A percentile compares a stretch with the other conserved stretches of the same genome.
Evolutionary conservation across 1,140 invertebrate species (phyloP).

Genomic region (Drosophila pandora): DNA sequence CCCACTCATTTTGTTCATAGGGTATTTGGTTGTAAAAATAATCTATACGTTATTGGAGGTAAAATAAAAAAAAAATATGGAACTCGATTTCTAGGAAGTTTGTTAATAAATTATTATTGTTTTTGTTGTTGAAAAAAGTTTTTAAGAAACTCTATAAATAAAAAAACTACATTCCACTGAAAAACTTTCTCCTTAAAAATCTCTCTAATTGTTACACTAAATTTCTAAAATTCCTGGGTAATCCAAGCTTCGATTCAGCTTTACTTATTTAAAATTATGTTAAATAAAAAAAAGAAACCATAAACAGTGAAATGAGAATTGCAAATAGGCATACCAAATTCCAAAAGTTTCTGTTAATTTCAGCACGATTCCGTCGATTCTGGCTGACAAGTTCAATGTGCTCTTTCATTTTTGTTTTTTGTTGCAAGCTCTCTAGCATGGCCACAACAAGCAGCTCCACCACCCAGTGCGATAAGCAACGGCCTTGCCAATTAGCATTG

Average conservation of each 20-base stretch:
- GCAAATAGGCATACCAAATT: constrained; percentile 11
- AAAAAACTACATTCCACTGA: no score
- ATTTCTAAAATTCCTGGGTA: background rate
- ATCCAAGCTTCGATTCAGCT: background rate
- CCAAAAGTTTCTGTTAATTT: constrained; percentile 16
- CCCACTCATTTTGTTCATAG: background rate
- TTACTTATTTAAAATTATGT: background rate
- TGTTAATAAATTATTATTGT: no score
- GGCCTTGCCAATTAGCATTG: constrained; percentile 72
- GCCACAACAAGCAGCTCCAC: constrained; percentile 1
- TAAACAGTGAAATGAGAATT: background rate
- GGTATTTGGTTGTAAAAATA: background rate
- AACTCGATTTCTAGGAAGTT: no score
- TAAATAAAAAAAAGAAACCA: background rate
- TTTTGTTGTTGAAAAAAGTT: no score
- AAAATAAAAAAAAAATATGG: no score
- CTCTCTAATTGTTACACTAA: no score
- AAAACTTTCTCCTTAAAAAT: no score
- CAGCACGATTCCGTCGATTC: constrained; percentile 1
- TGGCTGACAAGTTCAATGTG: constrained; percentile 40
- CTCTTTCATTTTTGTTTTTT: constrained; percentile 19
- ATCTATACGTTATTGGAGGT: background rate
- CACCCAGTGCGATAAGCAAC: constrained; percentile 57
- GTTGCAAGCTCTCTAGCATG: background rate
- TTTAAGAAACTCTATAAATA: no score